phyloP scores from a whole-genome alignment of 2,113 vertebrate genomes.

The Actenoides lindsayi region DNA sequence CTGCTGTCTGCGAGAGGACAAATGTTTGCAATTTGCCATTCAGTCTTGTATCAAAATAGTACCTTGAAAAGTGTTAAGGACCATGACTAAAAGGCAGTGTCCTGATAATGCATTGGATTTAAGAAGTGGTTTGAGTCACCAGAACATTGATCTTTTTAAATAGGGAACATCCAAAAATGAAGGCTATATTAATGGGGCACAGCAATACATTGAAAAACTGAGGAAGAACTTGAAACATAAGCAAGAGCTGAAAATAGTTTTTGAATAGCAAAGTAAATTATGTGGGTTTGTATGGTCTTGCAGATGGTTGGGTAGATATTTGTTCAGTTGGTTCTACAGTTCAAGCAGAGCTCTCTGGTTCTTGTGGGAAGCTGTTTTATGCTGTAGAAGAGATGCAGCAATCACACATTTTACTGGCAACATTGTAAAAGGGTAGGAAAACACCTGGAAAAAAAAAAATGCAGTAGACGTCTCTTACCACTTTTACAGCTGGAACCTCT shows the following conservation, averaged over 20 bases:
- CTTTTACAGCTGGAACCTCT: neutral
- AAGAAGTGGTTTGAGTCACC: neutral
- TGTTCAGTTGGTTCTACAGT: neutral
- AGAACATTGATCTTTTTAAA: neutral
- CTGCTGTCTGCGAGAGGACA: neutral
- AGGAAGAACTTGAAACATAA: neutral
- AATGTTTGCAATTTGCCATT: neutral
- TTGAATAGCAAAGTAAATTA: neutral
- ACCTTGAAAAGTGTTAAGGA: neutral
- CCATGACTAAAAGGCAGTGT: accelerated
- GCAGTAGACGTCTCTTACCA: neutral
- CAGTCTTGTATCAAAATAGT: neutral
- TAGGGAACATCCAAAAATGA: neutral
- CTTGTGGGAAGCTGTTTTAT: neutral
- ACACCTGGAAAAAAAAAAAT: neutral
- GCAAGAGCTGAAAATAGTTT: neutral
- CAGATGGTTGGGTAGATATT: neutral
- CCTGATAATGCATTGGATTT: neutral
- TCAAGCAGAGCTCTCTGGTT: neutral
- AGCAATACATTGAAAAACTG: neutral
- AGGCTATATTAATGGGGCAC: neutral
- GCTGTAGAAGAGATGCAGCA: neutral
- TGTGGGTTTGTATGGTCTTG: neutral
- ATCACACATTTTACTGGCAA: neutral
- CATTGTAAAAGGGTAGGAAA: neutral